Base-by-base conservation (phyloP, 2,888 invertebrate species). In the Cantharis flavilabris region DNA sequence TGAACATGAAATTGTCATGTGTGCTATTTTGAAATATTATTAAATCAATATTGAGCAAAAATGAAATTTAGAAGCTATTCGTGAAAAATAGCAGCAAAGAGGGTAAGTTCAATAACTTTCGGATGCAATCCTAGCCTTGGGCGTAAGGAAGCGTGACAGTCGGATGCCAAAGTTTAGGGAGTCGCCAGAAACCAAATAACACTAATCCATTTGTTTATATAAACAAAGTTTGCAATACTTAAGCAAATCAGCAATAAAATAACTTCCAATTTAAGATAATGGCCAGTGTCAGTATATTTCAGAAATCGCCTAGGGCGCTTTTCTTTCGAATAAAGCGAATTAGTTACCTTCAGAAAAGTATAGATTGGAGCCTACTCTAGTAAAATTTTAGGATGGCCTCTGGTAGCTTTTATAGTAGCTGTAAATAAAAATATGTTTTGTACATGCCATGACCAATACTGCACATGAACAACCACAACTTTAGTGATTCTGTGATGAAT, bases 391-490 rank as follows among this genome's bases (percentile, higher is more conserved):
- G 9, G 30, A 11, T 79, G 77, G 78, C 79, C 76, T 75, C 75
- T 64, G 78, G 76, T 76, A 81, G 79, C 82, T 83, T 83, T 83
- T 84, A 83, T 82, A 76, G 82, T 79, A 82, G 83, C 82, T 84
- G 84, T 84, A 84, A 83, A 84, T 84, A 84, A 83, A 83, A 83
- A 82, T 80, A 84, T 84, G 82, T 83, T 82, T 81, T 82, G 83
- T 84, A 83, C 83, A 83, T 83, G 84, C 83, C 84, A 84, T 80
- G 83, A 83, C 82, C 84, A 84, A 80, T 83, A 82, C 82, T 82
- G 82, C 80, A 82, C 84, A 82, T 82, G 82, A 83, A 83, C 84
- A 83, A 81, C 79, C 81, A 81, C 81, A 83, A 82, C 83, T 82
- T 83, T 80, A 82, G 83, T 82, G 80, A 82, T 82, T 82, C 80